These are phyloP conservation scores for Hipparchia semele DNA, from an alignment of 2,888 invertebrate genomes.

Conservation along the genomic window DNA sequence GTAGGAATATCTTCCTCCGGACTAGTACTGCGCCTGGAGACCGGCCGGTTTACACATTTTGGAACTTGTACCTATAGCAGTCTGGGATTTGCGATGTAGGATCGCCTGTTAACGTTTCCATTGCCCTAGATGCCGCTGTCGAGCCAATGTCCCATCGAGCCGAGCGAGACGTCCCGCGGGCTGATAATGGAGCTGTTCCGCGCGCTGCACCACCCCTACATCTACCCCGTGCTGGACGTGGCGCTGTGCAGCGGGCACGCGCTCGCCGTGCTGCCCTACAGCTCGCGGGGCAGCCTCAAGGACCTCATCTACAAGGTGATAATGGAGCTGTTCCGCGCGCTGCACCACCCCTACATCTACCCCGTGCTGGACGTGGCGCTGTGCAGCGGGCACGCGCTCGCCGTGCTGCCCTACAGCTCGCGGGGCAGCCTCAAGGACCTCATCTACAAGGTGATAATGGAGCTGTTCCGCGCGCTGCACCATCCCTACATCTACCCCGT, in stretches of 20 bases:
- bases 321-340: slow-evolving; percentile 91
- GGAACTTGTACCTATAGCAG: no score
- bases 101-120: background rate
- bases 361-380: slow-evolving; percentile 94
- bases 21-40: no score
- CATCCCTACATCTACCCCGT: slow-evolving; percentile 97
- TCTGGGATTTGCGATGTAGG: no score
- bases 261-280: slow-evolving; percentile 91
- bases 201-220: slow-evolving; percentile 95
- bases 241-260: slow-evolving; percentile 89
- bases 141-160: slow-evolving; percentile 86
- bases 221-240: slow-evolving; percentile 94
- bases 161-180: slow-evolving; percentile 85
- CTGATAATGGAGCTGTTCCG: slow-evolving; percentile 91
- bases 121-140: slow-evolving; percentile 79
- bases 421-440: slow-evolving; percentile 95
- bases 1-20: no score
- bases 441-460: slow-evolving; percentile 85
- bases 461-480: slow-evolving; percentile 92
- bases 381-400: slow-evolving; percentile 86
- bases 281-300: slow-evolving; percentile 92
- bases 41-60: no score
- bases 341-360: slow-evolving; percentile 97
- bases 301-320: slow-evolving; percentile 88
- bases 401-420: slow-evolving; percentile 92